Base-by-base conservation (phyloP, 2,113 vertebrate genomes). In the Cathartes aura region DNA sequence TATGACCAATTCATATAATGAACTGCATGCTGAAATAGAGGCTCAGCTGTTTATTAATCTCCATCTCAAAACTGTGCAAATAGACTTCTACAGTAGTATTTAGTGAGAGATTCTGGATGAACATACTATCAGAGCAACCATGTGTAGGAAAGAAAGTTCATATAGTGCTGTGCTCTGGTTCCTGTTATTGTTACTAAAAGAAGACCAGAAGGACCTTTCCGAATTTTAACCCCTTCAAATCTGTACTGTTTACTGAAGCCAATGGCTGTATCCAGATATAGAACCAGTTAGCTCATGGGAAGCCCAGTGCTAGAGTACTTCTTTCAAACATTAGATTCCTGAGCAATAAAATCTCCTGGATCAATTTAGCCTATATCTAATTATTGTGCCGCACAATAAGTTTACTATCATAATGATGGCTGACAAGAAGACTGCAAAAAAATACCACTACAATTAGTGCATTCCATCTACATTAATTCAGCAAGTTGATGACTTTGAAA, bases 401-500 rank as follows among this genome's bases (percentile, higher is more conserved):
- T 92, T 98, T 96, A 81, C 30, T 82, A 93, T 97, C 72, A 91
- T 96, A 97, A 92, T 42, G 43, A 64, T 87, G 42, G 27, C 82
- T 98, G 90, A 97, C 68, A 93, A 94, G 75, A 60, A 93, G 67
- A 92, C 73, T 79, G 30, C 13, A 95, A 93, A 83, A 96, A 93
- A 90, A 80, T 59, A 82, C 26, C 60, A 80, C 48, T 82, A 92
- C 85, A 97, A 95, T 97, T 96, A 96, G 43, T 96, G 66, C 34
- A 97, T 97, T 97, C 83, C 48, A 86, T 87, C 67, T 95, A 62
- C 38, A 85, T 94, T 96, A 93, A 97, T 97, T 97, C 97, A 87
- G 47, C 53, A 90, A 96, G 96, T 95, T 87, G 97, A 85, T 97
- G 42, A 78, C 66, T 96, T 85, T 55, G 38, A 98, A 96, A 97